Conservation (phyloP, 2,113 vertebrate genomes). For the Salminus brasiliensis region DNA sequence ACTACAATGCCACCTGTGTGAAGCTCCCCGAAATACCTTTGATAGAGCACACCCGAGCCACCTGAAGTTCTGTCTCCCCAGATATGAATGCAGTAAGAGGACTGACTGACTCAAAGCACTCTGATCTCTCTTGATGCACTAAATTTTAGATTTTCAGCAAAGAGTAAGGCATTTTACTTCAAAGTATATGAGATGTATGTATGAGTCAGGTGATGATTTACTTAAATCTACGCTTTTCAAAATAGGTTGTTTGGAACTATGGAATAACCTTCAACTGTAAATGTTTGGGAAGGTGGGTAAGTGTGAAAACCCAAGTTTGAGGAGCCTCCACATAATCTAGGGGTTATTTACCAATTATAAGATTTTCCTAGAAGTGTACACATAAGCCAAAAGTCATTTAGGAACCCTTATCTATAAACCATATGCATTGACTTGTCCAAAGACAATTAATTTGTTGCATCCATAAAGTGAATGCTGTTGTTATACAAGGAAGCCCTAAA, state of each 20-base stretch:
- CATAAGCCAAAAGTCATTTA: background rate
- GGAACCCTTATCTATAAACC: background rate
- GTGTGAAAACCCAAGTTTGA: no score
- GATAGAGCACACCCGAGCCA: constrained; percentile 44
- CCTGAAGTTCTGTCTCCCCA: constrained; percentile 22
- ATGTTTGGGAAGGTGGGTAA: no score
- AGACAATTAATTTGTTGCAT: background rate
- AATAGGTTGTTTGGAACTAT: no score
- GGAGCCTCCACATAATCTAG: no score
- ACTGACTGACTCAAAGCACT: background rate
- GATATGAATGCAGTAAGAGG: constrained; percentile 1
- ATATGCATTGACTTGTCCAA: background rate
- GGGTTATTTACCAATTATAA: no score
- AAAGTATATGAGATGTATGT: background rate
- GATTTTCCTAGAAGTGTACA: no score
- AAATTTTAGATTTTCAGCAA: background rate
- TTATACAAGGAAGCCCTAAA: background rate
- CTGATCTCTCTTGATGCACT: background rate
- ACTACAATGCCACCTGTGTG: constrained; percentile 43
- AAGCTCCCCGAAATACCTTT: constrained; percentile 9
- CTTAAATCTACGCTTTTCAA: background rate
- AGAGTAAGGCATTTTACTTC: background rate
- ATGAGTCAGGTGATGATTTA: background rate
- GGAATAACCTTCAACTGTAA: no score
- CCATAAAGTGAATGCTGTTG: background rate